Evolutionary conservation across 2,113 vertebrate species (phyloP), one percentile per base, ranked within the genome.

Genomic region (Amazona vittata): DNA sequence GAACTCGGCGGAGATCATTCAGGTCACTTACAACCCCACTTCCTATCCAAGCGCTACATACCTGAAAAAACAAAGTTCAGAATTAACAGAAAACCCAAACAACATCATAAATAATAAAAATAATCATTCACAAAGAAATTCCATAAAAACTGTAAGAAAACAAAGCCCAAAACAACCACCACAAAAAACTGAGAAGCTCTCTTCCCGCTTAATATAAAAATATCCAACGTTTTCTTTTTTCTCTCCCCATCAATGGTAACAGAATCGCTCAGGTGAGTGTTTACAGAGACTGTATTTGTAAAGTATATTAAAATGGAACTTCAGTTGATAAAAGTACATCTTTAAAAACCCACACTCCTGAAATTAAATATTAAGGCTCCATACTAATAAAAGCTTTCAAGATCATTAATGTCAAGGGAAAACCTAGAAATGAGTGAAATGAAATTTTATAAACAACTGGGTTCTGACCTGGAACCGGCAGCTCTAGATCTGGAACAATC

Each of bases 1-100:
- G 99, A 91, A 99, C 99, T 78, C 99, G 98, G 43, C 99, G 99
- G 46, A 99, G 99, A 96, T 99, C 99, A 28, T 99, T 99, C 92
- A 99, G 98, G 97, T 99, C 99, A 91, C 99, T 99, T 86, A 99
- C 99, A 33, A 99, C 99, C 15, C 99, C 99, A 70, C 99, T 99
- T 87, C 99, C 99, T 46, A 99, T 99, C 99, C 99, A 99, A 2
- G 99, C 97, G 43, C 99, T 99, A 79, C 99, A 99, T 43, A 99
- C 99, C 99, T 99, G 82, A 74, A 62, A 62, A 76, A 95, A 97
- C 60, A 86, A 89, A 94, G 71, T 63, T 74, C 31, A 77, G 7
- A 93, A 63, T n/a, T 15, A 87, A 22, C 6, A 78, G 77, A 82
- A 77, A 68, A 26, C 1, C 3, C 2, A 10, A 59, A 49, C 5